Evolutionary conservation across 2,113 vertebrate genomes (phyloP).

Genomic region (Tupaia chinensis): DNA sequence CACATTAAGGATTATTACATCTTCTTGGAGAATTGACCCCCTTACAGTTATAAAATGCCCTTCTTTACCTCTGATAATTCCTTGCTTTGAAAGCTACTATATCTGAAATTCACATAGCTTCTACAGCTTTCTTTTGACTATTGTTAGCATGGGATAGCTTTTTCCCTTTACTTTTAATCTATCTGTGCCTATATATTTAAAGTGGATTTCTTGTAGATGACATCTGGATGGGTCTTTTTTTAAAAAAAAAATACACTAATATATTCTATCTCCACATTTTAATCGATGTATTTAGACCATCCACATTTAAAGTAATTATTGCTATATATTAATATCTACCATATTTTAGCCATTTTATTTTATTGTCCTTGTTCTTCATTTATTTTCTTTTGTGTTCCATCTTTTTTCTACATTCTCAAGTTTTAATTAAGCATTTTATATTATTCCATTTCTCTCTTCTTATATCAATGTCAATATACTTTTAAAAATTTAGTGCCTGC

Average conservation of each 20-base stretch:
- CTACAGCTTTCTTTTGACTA: slow-evolving; percentile 10
- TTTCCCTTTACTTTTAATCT: background rate
- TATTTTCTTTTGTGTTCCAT: background rate
- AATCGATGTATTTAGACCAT: background rate
- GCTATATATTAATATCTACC: background rate
- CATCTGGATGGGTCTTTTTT: background rate
- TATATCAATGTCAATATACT: background rate
- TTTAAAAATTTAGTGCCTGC: background rate
- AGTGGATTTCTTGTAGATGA: background rate
- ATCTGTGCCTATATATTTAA: slow-evolving; percentile 23
- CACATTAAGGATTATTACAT: slow-evolving; percentile 21
- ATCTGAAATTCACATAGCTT: slow-evolving; percentile 23
- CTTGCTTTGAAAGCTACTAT: background rate
- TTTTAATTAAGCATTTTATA: slow-evolving; percentile 32
- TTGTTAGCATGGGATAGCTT: background rate
- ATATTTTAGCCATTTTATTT: background rate
- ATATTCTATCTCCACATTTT: background rate
- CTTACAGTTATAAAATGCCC: slow-evolving; percentile 12
- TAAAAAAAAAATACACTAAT: background rate
- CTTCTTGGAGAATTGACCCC: background rate
- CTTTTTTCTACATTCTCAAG: background rate
- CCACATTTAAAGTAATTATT: background rate
- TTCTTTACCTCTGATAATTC: background rate
- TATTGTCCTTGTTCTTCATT: background rate
- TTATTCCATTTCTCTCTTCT: slow-evolving; percentile 7